phyloP scores from a whole-genome alignment of 2,113 vertebrate genomes.

The Nansenia antarctica region DNA sequence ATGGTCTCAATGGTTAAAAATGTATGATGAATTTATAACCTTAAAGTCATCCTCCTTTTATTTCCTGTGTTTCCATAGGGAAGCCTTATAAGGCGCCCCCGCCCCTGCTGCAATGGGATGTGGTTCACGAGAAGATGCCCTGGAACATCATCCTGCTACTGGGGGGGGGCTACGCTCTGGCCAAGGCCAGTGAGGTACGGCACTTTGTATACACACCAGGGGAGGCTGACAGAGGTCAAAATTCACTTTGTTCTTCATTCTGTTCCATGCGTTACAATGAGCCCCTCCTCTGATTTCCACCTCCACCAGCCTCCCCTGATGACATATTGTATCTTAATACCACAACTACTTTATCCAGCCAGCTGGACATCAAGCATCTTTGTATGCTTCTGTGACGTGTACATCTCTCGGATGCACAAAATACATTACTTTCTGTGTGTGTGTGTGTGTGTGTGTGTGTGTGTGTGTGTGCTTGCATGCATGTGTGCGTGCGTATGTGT shows the following conservation, averaged over 20 bases:
- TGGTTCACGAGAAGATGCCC: conserved; percentile 79
- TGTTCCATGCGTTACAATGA: background rate
- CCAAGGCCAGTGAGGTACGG: conserved; percentile 85
- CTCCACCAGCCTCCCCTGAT: too few relatives aligned
- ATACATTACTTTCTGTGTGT: too few relatives aligned
- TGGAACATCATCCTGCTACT: conserved; percentile 84
- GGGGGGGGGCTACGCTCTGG: conserved; percentile 85
- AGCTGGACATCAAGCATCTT: too few relatives aligned
- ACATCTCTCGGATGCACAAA: too few relatives aligned
- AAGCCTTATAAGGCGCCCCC: conserved; percentile 51
- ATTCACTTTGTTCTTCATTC: background rate
- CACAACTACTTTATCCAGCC: too few relatives aligned
- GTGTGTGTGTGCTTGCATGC: background rate
- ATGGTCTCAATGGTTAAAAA: too few relatives aligned
- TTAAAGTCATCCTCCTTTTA: background rate
- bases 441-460: background rate
- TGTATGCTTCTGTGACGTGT: too few relatives aligned
- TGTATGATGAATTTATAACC: too few relatives aligned
- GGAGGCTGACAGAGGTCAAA: background rate
- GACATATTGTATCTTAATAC: too few relatives aligned
- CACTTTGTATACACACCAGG: background rate
- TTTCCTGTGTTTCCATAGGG: conserved; percentile 24
- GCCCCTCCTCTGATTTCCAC: too few relatives aligned
- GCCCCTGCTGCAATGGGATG: conserved; percentile 78
- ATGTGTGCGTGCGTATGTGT: background rate